Conservation (phyloP, 2,797 vertebrate species). For the Carduelis carduelis region DNA sequence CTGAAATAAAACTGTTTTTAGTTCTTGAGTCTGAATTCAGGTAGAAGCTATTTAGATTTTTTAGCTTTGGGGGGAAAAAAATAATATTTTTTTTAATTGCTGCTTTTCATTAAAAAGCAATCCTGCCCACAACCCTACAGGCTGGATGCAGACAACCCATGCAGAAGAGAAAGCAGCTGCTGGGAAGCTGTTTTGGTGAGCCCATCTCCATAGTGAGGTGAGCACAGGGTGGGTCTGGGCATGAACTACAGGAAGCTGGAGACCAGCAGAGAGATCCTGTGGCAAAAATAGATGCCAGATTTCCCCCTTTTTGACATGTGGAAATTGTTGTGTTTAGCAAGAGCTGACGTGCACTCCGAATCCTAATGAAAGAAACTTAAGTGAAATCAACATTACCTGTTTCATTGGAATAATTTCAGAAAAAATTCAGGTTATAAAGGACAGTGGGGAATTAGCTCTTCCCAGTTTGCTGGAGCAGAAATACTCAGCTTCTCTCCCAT, state of each 20-base stretch:
- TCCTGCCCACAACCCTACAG: neutral
- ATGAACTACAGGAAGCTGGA: accelerated
- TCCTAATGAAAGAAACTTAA: neutral
- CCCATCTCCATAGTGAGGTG: neutral
- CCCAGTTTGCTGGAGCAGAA: neutral
- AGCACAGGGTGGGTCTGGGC: neutral
- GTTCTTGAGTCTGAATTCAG: neutral
- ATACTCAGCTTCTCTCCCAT: neutral
- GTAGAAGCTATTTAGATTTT: neutral
- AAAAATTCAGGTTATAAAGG: neutral
- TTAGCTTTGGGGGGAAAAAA: neutral
- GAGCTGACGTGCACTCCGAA: neutral
- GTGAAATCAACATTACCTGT: neutral
- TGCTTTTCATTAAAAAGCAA: neutral
- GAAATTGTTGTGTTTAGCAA: neutral
- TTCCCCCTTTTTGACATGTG: neutral
- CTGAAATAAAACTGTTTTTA: neutral
- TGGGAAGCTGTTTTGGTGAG: neutral
- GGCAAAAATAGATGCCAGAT: neutral
- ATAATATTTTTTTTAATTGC: neutral
- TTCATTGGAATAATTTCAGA: neutral
- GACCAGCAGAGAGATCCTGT: neutral
- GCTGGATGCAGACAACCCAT: neutral
- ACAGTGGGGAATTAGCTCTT: neutral
- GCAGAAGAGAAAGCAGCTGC: neutral